These are phyloP conservation scores for Adelognathus sp. DNA, from an alignment of 2,888 invertebrate genomes.

Conservation along the genomic window DNA sequence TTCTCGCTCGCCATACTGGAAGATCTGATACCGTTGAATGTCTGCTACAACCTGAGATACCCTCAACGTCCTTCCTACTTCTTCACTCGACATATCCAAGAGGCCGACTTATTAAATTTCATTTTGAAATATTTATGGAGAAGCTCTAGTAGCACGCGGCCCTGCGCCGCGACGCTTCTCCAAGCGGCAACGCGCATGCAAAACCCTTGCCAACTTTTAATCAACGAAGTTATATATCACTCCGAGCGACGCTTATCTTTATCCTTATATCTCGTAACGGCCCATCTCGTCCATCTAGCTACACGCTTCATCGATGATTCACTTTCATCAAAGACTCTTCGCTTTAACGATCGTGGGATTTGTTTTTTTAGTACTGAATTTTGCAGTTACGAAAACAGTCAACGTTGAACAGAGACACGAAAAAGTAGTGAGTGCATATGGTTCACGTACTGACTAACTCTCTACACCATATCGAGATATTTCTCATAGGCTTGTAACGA, in stretches of 20 bases:
- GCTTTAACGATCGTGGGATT: neutral
- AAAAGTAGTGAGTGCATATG: no score
- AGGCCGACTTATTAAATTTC: conserved; percentile 39
- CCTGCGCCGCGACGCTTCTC: neutral
- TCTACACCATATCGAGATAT: no score
- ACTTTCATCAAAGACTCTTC: neutral
- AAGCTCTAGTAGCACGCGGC: neutral
- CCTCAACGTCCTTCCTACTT: neutral
- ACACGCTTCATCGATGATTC: conserved; percentile 5
- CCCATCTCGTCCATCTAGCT: neutral
- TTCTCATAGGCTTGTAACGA: no score
- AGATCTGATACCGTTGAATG: neutral
- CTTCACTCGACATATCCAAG: conserved; percentile 3
- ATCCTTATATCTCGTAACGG: neutral
- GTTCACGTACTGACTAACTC: no score
- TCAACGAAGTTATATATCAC: conserved; percentile 42
- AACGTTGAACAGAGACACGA: neutral
- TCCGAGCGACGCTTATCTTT: neutral
- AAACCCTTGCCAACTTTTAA: conserved; percentile 43
- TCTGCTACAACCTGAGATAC: neutral
- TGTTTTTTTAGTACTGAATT: neutral
- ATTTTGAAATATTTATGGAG: conserved; percentile 42
- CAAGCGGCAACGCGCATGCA: neutral
- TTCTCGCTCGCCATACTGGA: neutral
- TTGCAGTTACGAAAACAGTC: neutral